Evolutionary conservation across 2,113 vertebrate species (phyloP).

Genomic region (Oceanites oceanicus): DNA sequence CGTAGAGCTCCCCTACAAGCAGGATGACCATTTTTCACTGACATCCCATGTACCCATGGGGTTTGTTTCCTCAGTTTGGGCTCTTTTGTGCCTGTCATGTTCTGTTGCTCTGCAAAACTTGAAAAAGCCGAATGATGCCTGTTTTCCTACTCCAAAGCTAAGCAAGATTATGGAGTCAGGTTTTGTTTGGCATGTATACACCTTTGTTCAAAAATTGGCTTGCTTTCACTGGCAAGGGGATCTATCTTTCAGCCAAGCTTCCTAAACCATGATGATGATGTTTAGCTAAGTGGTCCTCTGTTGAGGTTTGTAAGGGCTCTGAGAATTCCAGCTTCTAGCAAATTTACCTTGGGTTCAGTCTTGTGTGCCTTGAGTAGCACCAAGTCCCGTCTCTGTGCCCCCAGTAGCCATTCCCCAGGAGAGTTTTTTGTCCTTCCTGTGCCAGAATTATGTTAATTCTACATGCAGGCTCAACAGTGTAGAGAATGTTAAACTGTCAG

Average conservation of each 20-base stretch:
- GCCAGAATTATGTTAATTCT: background rate
- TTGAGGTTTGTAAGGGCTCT: background rate
- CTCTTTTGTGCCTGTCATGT: slow-evolving; percentile 19
- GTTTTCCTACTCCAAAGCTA: background rate
- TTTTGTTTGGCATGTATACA: slow-evolving; percentile 37
- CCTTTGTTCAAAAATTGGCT: slow-evolving; percentile 48
- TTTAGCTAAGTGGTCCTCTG: slow-evolving; percentile 19
- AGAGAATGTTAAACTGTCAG: background rate
- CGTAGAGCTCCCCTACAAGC: background rate
- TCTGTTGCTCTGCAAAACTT: background rate
- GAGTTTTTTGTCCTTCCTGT: background rate
- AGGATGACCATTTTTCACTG: slow-evolving; percentile 21
- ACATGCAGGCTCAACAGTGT: background rate
- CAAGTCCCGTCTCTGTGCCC: background rate
- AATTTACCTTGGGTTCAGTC: background rate
- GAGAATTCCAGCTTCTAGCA: background rate
- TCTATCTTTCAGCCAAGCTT: slow-evolving; percentile 18
- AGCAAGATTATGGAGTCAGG: background rate
- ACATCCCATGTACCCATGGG: background rate
- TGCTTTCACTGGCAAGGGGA: slow-evolving; percentile 1
- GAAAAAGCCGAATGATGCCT: background rate
- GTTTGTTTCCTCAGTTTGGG: background rate
- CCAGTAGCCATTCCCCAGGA: background rate
- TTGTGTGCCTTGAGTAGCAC: background rate
- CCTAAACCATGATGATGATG: slow-evolving; percentile 17